Conservation (phyloP, 1,140 invertebrate species). For the Cotesia chilonis region DNA sequence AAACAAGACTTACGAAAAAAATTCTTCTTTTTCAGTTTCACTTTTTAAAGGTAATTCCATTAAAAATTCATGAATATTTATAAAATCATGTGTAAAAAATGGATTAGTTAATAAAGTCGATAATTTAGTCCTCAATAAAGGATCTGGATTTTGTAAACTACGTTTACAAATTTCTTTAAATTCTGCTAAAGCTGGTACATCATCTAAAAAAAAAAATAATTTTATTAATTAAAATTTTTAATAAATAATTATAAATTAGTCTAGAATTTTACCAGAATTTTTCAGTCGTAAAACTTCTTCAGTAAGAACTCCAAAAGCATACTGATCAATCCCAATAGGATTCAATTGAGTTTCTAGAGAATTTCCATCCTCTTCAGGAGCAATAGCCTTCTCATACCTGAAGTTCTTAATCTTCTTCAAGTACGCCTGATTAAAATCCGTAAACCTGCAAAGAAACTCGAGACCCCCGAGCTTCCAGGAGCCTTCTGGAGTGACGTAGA, state of each 20-base stretch:
- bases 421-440: constrained; percentile 73
- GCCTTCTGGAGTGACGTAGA: constrained; percentile 83
- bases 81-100: constrained; percentile 85
- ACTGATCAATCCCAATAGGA: constrained; percentile 76
- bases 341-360: constrained; percentile 54
- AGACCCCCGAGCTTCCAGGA: constrained; percentile 85
- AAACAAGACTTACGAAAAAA: constrained; percentile 71
- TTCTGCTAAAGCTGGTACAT: constrained; percentile 72
- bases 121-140: constrained; percentile 70
- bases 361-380: constrained; percentile 74
- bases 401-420: constrained; percentile 74
- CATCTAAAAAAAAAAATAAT: constrained; percentile 64
- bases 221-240: neutral
- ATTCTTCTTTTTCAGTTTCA: constrained; percentile 77
- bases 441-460: constrained; percentile 78
- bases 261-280: constrained; percentile 61
- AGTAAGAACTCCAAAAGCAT: constrained; percentile 81
- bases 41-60: constrained; percentile 81
- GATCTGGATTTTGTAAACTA: constrained; percentile 70
- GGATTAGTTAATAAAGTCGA: constrained; percentile 73
- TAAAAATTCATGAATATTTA: constrained; percentile 82
- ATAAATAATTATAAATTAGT: neutral
- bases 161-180: constrained; percentile 75
- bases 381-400: constrained; percentile 75
- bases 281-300: constrained; percentile 75